Percentiles rank a stretch among this genome's conserved stretches.
Evolutionary conservation across 2,113 vertebrate genomes (phyloP).

Genomic region (Alexandromys fortis): DNA sequence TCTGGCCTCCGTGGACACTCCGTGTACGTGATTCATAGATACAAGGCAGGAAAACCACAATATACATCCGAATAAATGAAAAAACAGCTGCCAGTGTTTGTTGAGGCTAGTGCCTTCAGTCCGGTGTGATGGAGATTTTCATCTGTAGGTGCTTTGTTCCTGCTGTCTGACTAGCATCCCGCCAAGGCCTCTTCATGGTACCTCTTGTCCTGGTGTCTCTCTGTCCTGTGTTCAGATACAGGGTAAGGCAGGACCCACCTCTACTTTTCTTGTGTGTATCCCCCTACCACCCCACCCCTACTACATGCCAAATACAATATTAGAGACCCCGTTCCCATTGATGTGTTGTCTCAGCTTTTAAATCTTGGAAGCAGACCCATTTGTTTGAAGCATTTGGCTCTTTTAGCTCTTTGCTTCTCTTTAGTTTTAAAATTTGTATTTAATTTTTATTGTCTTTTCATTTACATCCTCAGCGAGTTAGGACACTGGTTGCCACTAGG

Average conservation of each 20-base stretch:
- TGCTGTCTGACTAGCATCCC: not conserved
- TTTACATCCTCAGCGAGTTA: not conserved
- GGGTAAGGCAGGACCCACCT: not conserved
- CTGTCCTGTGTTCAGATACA: not conserved
- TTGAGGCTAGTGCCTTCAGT: not conserved
- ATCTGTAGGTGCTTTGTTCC: not conserved
- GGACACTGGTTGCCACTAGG: constrained; percentile 70
- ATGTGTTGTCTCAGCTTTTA: not conserved
- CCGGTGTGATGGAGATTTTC: rapidly evolving
- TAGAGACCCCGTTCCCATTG: not conserved
- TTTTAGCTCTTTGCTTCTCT: not conserved
- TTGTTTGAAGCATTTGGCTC: not conserved
- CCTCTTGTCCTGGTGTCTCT: not conserved
- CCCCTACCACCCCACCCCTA: rapidly evolving
- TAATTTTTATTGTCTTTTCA: constrained; percentile 7
- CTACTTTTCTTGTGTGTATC: not conserved
- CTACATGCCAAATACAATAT: not conserved
- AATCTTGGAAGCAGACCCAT: not conserved
- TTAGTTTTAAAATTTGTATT: not conserved
- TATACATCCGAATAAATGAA: not conserved
- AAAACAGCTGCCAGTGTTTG: not conserved
- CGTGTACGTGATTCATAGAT: not conserved
- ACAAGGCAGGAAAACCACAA: not conserved
- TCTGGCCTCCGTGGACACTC: not conserved
- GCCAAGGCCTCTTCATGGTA: rapidly evolving